These are phyloP conservation scores for Papilio dardanus DNA, from an alignment of 1,140 invertebrate species.

Conservation along the genomic window DNA sequence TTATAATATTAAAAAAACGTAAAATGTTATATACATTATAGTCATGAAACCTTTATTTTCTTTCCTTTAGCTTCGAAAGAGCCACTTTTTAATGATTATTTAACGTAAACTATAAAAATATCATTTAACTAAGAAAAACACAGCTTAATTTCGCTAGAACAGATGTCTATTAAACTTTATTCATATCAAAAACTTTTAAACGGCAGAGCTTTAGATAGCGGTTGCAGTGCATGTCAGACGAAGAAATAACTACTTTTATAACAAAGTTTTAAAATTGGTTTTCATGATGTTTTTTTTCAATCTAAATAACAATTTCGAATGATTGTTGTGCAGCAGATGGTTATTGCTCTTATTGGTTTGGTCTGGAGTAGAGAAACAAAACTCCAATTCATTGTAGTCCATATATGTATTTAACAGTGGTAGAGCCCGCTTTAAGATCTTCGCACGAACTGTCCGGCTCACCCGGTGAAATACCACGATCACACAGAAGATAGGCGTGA, in stretches of 20 bases:
- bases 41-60: no score
- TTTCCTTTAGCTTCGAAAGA: no score
- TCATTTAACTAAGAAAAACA: slow-evolving; percentile 24
- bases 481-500: no score
- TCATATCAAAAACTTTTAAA: slow-evolving; percentile 17
- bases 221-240: neutral
- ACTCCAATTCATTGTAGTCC: no score
- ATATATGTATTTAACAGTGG: no score
- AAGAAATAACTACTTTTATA: neutral
- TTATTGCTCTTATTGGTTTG: neutral
- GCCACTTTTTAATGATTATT: neutral
- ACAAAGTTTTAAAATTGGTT: neutral
- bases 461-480: no score
- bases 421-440: no score
- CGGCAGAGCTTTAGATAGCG: neutral
- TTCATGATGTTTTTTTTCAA: neutral
- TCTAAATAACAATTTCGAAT: neutral
- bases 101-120: neutral
- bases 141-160: slow-evolving; percentile 1
- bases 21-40: no score
- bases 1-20: no score
- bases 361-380: no score
- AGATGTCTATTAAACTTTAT: slow-evolving; percentile 21
- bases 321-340: neutral
- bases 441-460: no score